Conservation (phyloP, 1,140 invertebrate species). For the Protaetia brevitarsis region DNA sequence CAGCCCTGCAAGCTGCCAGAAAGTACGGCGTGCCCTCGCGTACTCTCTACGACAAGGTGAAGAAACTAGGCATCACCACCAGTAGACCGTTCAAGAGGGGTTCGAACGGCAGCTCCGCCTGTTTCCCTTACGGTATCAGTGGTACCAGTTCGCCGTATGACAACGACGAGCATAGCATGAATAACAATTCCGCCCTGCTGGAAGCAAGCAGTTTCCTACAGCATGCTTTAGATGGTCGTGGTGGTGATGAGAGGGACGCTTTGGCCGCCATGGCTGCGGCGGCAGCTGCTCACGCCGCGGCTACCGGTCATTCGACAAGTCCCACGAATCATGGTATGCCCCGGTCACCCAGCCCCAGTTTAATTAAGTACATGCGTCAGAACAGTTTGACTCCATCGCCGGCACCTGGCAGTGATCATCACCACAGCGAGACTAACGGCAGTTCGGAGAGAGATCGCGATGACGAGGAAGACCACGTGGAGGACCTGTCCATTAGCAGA, state of each 20-base stretch:
- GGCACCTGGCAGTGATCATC: slow-evolving; percentile 40
- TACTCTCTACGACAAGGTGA: slow-evolving; percentile 89
- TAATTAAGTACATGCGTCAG: slow-evolving; percentile 45
- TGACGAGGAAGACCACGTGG: slow-evolving; percentile 58
- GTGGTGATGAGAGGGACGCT: slow-evolving; percentile 57
- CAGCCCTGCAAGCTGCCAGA: slow-evolving; percentile 78
- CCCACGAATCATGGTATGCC: slow-evolving; percentile 46
- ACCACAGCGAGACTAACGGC: slow-evolving; percentile 45
- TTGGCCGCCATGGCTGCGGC: slow-evolving; percentile 64
- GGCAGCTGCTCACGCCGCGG: slow-evolving; percentile 60
- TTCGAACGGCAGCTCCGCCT: slow-evolving; percentile 52
- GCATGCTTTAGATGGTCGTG: slow-evolving; percentile 61
- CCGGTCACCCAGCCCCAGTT: slow-evolving; percentile 38
- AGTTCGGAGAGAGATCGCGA: slow-evolving; percentile 43
- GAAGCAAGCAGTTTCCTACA: slow-evolving; percentile 63
- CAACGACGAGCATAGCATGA: slow-evolving; percentile 45
- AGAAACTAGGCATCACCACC: slow-evolving; percentile 83
- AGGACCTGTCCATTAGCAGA: slow-evolving; percentile 60
- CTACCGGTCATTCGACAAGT: slow-evolving; percentile 54
- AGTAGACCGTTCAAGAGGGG: slow-evolving; percentile 68
- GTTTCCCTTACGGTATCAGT: slow-evolving; percentile 53
- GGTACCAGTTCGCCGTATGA: slow-evolving; percentile 54
- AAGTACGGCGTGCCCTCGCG: slow-evolving; percentile 83
- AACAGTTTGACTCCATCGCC: slow-evolving; percentile 44
- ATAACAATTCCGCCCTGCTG: slow-evolving; percentile 54